phyloP scores from a whole-genome alignment of 2,113 vertebrate species.

The Dendropsophus ebraccatus region DNA sequence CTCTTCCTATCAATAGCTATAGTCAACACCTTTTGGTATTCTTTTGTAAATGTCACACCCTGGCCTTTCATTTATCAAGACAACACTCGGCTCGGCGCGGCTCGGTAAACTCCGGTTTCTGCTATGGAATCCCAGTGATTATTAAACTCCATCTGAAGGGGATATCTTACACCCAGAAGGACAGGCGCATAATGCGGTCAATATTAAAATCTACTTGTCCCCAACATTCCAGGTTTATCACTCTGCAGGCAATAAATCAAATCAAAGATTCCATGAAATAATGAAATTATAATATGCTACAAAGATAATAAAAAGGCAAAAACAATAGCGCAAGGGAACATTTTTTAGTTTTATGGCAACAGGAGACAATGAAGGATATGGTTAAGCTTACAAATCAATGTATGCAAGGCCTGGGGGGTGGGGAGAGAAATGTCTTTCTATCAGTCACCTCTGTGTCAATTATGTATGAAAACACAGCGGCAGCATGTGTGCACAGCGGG shows the following conservation, averaged over 20 bases:
- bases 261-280: background rate
- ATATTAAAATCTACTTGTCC: constrained; percentile 54
- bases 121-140: constrained; percentile 7
- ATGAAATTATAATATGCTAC: constrained; percentile 32
- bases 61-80: background rate
- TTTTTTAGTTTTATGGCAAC: constrained; percentile 15
- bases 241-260: background rate
- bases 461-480: constrained; percentile 48
- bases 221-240: background rate
- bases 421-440: constrained; percentile 30
- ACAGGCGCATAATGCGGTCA: constrained; percentile 1
- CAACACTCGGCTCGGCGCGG: no score
- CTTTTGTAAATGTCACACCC: background rate
- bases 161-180: background rate
- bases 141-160: constrained; percentile 33
- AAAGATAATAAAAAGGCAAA: constrained; percentile 21
- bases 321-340: background rate
- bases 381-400: constrained; percentile 28
- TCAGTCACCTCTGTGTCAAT: constrained; percentile 56
- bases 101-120: no score
- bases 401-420: background rate
- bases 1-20: background rate
- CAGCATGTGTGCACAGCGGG: constrained; percentile 26
- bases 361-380: background rate
- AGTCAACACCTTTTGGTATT: background rate